Percentiles rank a stretch among this genome's conserved stretches.
Conservation (phyloP, 2,113 vertebrate genomes). For the Ctenomys sociabilis region DNA sequence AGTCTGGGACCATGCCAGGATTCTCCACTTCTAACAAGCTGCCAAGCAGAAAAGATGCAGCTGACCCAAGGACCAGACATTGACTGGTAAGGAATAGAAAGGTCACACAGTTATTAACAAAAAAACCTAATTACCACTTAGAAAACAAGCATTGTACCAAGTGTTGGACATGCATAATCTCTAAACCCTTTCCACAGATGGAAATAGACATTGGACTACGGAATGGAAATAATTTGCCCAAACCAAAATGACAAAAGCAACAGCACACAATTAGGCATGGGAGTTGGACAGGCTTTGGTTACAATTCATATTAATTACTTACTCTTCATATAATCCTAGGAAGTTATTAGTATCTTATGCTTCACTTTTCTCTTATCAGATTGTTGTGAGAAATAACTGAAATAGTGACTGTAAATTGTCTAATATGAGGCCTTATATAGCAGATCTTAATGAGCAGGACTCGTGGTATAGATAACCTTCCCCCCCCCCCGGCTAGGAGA, state of each 20-base stretch:
- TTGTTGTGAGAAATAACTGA: slow-evolving; percentile 36
- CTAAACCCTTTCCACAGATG: not conserved
- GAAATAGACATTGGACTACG: not conserved
- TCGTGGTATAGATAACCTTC: not conserved
- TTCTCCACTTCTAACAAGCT: slow-evolving; percentile 21
- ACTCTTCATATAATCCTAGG: not conserved
- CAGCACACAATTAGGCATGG: not conserved
- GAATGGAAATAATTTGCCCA: slow-evolving; percentile 39
- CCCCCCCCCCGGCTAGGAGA: not conserved
- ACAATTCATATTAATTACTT: not conserved
- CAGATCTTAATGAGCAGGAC: not conserved
- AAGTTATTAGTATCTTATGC: not conserved
- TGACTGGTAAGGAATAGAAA: not conserved
- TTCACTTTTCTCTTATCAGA: not conserved
- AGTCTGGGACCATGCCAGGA: not conserved
- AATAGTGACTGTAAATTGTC: not conserved
- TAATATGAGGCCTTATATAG: not conserved
- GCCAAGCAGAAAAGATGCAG: not conserved
- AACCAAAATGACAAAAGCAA: not conserved
- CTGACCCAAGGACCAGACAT: slow-evolving; percentile 19
- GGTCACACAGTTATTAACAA: not conserved
- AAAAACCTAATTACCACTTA: not conserved
- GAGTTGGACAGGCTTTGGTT: not conserved
- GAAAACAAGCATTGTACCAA: not conserved
- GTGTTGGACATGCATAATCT: not conserved